Base-by-base conservation (phyloP, 1,140 invertebrate species). In the Ceratina australensis region DNA sequence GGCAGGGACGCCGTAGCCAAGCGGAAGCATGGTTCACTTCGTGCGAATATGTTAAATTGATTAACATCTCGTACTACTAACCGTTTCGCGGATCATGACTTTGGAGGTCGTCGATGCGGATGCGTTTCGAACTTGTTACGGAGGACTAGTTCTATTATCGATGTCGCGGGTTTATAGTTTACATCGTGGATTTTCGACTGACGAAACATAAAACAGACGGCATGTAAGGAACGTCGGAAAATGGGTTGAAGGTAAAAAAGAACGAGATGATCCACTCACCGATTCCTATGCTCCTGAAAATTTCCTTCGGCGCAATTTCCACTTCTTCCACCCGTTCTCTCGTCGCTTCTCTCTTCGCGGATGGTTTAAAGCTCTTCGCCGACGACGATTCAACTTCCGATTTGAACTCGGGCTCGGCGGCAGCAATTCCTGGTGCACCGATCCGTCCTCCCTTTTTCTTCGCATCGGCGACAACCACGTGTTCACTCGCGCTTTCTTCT, bases 281-380 rank as follows among this genome's bases (percentile, higher is more conserved):
- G 15, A 95, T 90, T 85, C 94, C 94, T 92, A 95, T 94, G 86
- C 94, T 93, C 83, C 93, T 93, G 90, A 95, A 95, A 75, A 95
- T 95, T 72, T 94, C 93, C 79, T 94, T 94, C 3, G 95, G 94
- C 66, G 94, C 94, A 57, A 94, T 94, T 80, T 94, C 92, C 63
- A 94, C 92, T 10, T 89, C 86, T 10, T 89, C 87, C 0, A 85
- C 64, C 79, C 71, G 8, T 83, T 79, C 56, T 72, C 80, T 16
- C 68, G 79, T 47, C 26, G 22, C 12, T 75, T 61, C 28, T 12
- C 72, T 68, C 15, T 72, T 78, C 12, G 26, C 50, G 1, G 67
- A 42, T 33, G 28, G 28, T 47, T 72, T 71, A 3, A 47, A 72
- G 20, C 81, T 63, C 42, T 90, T 91, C 0, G 87, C 84, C 13